Evolutionary conservation across 2,888 invertebrate genomes (phyloP).

Genomic region (Automeris io): DNA sequence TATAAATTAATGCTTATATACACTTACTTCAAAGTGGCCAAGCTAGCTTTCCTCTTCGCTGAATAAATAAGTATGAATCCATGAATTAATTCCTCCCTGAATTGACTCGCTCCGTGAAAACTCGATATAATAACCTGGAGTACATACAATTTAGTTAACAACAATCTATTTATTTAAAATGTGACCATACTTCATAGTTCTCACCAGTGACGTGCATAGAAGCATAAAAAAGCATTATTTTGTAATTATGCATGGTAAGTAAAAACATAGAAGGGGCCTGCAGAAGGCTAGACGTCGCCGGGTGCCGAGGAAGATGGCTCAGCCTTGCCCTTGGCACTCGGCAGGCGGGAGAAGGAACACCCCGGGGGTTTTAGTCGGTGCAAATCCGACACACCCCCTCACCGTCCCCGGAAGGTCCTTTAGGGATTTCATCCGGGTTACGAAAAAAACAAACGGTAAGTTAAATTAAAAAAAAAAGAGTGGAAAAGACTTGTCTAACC

Average conservation of each 20-base stretch:
- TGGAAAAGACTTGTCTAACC: conserved; percentile 53
- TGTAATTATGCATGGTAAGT: too few species aligned
- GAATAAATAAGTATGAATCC: conserved; percentile 97
- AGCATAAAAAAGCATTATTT: too few species aligned
- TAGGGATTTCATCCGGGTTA: too few species aligned
- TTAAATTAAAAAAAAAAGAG: neutral
- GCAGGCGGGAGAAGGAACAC: too few species aligned
- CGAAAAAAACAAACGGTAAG: too few species aligned
- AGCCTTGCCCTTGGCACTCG: too few species aligned
- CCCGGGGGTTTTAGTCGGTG: too few species aligned
- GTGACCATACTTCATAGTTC: neutral
- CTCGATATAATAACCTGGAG: conserved; percentile 89
- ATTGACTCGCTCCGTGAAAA: conserved; percentile 95
- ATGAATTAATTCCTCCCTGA: conserved; percentile 93
- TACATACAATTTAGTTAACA: neutral
- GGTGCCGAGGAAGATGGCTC: too few species aligned
- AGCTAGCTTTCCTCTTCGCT: conserved; percentile 94
- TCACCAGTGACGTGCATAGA: neutral
- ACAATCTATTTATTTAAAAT: neutral
- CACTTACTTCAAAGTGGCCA: conserved; percentile 91
- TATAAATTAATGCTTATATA: conserved; percentile 13
- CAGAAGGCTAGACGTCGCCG: too few species aligned
- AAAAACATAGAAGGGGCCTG: too few species aligned
- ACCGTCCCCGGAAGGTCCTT: too few species aligned
- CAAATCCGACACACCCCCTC: too few species aligned